phyloP scores from a whole-genome alignment of 2,888 invertebrate species.

The Syrphus vitripennis region DNA sequence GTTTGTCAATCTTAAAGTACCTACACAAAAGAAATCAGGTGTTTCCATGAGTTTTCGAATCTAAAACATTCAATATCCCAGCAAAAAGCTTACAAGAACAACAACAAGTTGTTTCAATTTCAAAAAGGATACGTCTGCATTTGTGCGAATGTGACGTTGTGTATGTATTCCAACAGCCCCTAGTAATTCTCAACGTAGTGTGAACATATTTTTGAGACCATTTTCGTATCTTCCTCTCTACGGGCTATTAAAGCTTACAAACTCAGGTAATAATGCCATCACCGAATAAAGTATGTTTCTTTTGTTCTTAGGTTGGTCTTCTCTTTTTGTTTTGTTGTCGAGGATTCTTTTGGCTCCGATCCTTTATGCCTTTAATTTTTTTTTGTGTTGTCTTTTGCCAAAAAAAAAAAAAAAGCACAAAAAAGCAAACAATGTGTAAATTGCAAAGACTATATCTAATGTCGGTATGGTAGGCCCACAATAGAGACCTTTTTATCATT shows the following conservation, averaged over 20 bases:
- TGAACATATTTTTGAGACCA: slow-evolving; percentile 17
- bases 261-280: slow-evolving; percentile 8
- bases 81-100: neutral
- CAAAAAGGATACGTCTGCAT: neutral
- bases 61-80: neutral
- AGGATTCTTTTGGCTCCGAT: neutral
- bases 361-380: neutral
- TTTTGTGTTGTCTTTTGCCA: neutral
- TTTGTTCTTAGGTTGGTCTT: neutral
- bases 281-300: neutral
- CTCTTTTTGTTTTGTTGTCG: neutral
- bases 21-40: neutral
- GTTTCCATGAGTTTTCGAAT: neutral
- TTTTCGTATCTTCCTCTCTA: slow-evolving; percentile 8
- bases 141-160: neutral
- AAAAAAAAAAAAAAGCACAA: neutral
- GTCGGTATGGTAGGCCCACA: neutral
- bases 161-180: slow-evolving; percentile 5
- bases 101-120: slow-evolving; percentile 42
- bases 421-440: neutral
- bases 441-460: neutral
- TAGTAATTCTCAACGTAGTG: slow-evolving; percentile 37
- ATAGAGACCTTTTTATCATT: neutral
- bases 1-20: neutral
- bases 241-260: neutral